A percentile compares a stretch with the other conserved stretches of the same genome.
phyloP scores from a whole-genome alignment of 2,113 vertebrate species.

The Gallinago jamesoni region DNA sequence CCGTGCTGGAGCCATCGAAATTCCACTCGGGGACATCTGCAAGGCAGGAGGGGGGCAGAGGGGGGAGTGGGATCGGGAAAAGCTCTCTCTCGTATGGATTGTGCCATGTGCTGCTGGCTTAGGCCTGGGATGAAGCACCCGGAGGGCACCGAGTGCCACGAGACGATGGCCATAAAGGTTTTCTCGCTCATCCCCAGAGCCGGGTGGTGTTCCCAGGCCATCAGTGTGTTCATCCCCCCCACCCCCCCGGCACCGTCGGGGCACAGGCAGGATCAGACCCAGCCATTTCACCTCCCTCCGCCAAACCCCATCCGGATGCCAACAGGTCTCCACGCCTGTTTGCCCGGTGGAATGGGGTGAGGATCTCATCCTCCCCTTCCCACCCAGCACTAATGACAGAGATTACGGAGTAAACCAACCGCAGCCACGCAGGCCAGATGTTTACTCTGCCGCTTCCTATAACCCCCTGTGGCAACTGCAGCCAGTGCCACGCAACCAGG shows the following conservation, averaged over 20 bases:
- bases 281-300: background rate
- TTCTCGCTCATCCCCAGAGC: background rate
- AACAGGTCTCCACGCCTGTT: background rate
- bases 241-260: rapidly evolving
- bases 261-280: background rate
- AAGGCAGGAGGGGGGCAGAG: background rate
- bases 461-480: background rate
- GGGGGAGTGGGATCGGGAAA: background rate
- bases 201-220: background rate
- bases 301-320: background rate
- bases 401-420: background rate
- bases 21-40: constrained; percentile 83
- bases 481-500: background rate
- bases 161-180: rapidly evolving
- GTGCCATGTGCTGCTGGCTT: background rate
- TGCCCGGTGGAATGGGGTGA: background rate
- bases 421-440: background rate
- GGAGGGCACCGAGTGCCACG: rapidly evolving
- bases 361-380: background rate
- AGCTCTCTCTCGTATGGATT: rapidly evolving
- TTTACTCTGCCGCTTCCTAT: background rate
- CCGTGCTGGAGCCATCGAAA: constrained; percentile 79
- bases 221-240: background rate
- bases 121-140: background rate
- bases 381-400: background rate